Conservation (phyloP, 2,113 vertebrate genomes). For the Menidia beryllina region DNA sequence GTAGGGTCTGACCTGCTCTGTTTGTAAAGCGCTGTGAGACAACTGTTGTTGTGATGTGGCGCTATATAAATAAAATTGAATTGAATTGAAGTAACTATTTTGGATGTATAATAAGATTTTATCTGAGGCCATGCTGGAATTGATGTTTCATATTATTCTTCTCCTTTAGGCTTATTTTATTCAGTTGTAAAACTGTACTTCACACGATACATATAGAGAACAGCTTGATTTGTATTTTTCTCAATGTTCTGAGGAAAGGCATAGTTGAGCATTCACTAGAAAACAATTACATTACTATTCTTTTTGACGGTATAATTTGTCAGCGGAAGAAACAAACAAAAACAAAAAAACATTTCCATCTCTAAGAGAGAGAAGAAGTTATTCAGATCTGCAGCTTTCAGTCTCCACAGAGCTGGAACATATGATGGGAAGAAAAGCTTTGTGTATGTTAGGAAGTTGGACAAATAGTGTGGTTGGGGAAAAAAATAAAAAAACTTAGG, state of each 20-base stretch:
- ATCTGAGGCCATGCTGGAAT: slow-evolving; percentile 30
- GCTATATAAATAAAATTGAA: too few species aligned
- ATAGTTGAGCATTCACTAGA: not conserved
- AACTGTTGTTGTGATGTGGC: too few species aligned
- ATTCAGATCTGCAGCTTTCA: too few species aligned
- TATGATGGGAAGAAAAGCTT: too few species aligned
- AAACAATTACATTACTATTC: not conserved
- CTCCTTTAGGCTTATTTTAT: slow-evolving; percentile 21
- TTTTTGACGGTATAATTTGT: not conserved
- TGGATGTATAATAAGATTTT: slow-evolving; percentile 35
- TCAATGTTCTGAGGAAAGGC: not conserved
- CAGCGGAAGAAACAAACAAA: not conserved
- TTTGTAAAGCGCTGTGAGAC: too few species aligned
- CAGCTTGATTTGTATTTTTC: slow-evolving; percentile 1
- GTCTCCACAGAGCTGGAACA: not conserved
- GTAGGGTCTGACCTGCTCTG: too few species aligned
- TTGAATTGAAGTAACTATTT: slow-evolving; percentile 40
- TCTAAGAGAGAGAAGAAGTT: not conserved
- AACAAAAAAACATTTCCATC: not conserved
- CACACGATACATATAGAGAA: slow-evolving; percentile 12
- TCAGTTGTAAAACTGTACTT: slow-evolving; percentile 2
- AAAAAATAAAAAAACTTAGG: not conserved
- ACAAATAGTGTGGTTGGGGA: too few species aligned
- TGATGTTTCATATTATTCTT: slow-evolving; percentile 35
- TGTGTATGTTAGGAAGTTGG: not conserved